These are phyloP conservation scores for Mycteria americana DNA, from an alignment of 2,797 vertebrate genomes.

Conservation along the genomic window DNA sequence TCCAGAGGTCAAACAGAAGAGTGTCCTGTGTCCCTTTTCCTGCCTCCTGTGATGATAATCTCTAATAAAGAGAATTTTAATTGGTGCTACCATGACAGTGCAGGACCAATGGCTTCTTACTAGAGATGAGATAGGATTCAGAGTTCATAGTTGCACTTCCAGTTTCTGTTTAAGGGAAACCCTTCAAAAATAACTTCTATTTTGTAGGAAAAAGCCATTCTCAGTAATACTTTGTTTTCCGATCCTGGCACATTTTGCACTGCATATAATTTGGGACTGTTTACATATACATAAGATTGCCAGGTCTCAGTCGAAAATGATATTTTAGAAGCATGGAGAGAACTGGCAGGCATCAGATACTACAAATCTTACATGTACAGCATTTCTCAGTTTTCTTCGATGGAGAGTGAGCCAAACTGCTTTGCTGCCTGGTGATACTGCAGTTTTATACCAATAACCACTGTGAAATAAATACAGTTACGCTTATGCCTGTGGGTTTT, in stretches of 20 bases:
- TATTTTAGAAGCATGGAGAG: slow-evolving; percentile 19
- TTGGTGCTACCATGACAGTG: neutral
- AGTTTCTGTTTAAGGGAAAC: neutral
- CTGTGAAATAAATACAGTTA: slow-evolving; percentile 8
- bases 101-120: neutral
- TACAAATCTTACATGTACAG: neutral
- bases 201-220: neutral
- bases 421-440: neutral
- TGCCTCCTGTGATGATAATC: neutral
- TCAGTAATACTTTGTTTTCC: neutral
- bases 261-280: neutral
- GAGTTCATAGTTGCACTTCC: neutral
- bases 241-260: neutral
- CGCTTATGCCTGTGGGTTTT: neutral
- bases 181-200: neutral
- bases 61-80: neutral
- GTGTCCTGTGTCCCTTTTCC: neutral
- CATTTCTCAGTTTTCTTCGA: neutral
- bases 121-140: neutral
- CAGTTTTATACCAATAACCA: neutral
- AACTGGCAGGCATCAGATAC: slow-evolving; percentile 2
- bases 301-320: neutral
- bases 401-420: neutral
- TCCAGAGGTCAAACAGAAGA: neutral
- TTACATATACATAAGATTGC: neutral